Evolutionary conservation across 2,888 invertebrate genomes (phyloP).

Genomic region (Cylindroiulus punctatus): DNA sequence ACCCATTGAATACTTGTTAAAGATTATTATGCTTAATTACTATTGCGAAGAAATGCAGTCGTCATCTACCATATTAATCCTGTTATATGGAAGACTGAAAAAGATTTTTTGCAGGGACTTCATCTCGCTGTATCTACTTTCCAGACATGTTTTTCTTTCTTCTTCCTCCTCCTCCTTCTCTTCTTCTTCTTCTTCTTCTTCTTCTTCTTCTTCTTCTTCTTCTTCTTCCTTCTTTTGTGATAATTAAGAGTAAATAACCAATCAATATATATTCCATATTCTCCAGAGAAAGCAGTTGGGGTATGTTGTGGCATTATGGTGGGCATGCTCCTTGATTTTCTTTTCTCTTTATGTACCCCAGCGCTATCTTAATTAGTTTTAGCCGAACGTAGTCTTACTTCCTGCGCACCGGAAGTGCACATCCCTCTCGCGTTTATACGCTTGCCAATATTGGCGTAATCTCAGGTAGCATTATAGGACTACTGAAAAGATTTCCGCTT

Average conservation of each 20-base stretch:
- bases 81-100: no score
- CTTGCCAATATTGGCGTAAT: constrained; percentile 42
- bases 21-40: no score
- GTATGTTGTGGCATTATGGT: not conserved
- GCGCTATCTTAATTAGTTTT: constrained; percentile 44
- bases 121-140: not conserved
- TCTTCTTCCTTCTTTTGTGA: constrained; percentile 24
- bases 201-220: not conserved
- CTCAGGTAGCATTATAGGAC: constrained; percentile 29
- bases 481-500: constrained; percentile 43
- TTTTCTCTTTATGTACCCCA: constrained; percentile 46
- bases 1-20: no score
- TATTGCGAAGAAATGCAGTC: no score
- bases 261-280: constrained; percentile 47
- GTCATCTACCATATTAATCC: no score
- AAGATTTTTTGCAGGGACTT: no score
- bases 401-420: constrained; percentile 35
- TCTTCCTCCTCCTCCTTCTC: not conserved
- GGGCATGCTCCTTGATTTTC: not conserved
- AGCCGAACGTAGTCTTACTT: constrained; percentile 27
- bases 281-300: constrained; percentile 29
- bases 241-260: constrained; percentile 43
- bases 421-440: constrained; percentile 43
- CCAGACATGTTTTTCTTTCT: not conserved
- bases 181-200: not conserved